Evolutionary conservation across 2,113 vertebrate species (phyloP).

Genomic region (Salvelinus sp.): DNA sequence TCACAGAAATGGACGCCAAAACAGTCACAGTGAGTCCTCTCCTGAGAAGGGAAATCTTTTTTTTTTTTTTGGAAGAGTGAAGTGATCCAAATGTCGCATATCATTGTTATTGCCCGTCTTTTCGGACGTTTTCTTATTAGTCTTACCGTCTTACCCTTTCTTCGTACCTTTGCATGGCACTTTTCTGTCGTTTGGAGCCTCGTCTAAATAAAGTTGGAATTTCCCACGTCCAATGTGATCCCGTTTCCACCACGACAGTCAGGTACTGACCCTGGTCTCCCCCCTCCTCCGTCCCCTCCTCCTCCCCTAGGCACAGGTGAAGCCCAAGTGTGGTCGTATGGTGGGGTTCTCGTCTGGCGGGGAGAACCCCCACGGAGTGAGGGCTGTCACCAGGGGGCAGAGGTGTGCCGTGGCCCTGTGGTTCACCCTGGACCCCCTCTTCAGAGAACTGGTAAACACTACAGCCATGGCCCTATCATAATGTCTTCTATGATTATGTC

Average conservation of each 20-base stretch:
- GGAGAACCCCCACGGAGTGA: constrained; percentile 95
- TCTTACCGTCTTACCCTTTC: neutral
- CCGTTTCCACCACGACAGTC: neutral
- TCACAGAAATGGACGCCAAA: constrained; percentile 96
- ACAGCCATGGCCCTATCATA: neutral
- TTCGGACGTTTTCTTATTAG: neutral
- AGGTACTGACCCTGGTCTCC: neutral
- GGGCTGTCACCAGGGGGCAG: constrained; percentile 91
- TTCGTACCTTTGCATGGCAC: neutral
- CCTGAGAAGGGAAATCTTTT: neutral
- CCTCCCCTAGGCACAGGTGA: constrained; percentile 83
- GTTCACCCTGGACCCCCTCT: constrained; percentile 93
- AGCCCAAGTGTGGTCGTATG: constrained; percentile 91
- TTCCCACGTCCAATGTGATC: neutral
- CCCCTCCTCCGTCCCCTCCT: constrained; percentile 10
- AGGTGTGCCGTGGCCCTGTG: constrained; percentile 91
- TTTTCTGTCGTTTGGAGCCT: neutral
- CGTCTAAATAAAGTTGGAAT: no score
- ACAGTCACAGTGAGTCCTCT: constrained; percentile 86
- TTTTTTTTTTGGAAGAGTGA: no score
- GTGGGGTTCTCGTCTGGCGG: constrained; percentile 94
- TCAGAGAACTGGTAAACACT: constrained; percentile 88
- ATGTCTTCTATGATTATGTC: no score
- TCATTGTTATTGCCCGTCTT: neutral
- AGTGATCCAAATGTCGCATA: no score